phyloP scores from a whole-genome alignment of 2,888 invertebrate genomes.

The Melieria omissa region DNA sequence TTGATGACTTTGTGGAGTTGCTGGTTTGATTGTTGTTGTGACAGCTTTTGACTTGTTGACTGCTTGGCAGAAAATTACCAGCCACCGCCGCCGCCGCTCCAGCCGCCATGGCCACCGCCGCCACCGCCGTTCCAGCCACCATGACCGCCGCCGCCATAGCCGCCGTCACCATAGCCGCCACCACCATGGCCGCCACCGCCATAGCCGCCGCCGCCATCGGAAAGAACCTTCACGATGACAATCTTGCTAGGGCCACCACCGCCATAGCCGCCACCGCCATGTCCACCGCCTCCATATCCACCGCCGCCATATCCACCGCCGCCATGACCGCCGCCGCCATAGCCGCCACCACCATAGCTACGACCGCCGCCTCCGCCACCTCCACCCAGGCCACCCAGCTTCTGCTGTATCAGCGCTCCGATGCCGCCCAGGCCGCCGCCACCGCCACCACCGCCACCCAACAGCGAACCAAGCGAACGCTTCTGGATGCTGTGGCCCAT shows the following conservation, averaged over 20 bases:
- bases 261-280: constrained; percentile 19
- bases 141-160: constrained; percentile 25
- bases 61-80: constrained; percentile 9
- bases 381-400: constrained; percentile 23
- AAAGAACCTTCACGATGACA: constrained; percentile 22
- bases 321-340: constrained; percentile 44
- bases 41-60: neutral
- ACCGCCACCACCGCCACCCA: constrained; percentile 38
- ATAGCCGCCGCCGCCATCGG: constrained; percentile 27
- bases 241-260: constrained; percentile 17
- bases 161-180: constrained; percentile 10
- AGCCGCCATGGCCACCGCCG: constrained; percentile 37
- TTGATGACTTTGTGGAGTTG: neutral
- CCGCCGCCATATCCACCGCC: constrained; percentile 47
- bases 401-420: constrained; percentile 8
- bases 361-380: constrained; percentile 31
- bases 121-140: constrained; percentile 34
- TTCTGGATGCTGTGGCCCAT: constrained; percentile 49
- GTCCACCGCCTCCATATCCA: constrained; percentile 41
- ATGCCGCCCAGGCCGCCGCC: constrained; percentile 20
- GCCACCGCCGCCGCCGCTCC: constrained; percentile 22
- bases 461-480: constrained; percentile 49
- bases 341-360: constrained; percentile 48
- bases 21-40: neutral
- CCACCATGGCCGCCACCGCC: constrained; percentile 11